Base-by-base conservation (phyloP, 2,113 vertebrate genomes). In the Coptodon rendalli region DNA sequence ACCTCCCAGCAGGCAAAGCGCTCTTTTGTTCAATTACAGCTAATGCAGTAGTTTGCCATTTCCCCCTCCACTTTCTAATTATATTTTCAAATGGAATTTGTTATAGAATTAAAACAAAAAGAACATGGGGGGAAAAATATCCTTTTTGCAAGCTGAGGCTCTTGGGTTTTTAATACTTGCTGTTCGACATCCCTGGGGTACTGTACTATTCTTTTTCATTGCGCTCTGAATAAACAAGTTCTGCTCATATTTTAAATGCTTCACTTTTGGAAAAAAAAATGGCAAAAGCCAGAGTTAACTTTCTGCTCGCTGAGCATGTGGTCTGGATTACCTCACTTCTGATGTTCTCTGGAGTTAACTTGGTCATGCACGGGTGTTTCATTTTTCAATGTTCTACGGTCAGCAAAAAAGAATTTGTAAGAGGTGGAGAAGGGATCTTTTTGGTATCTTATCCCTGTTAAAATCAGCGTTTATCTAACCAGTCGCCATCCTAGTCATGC, bases 1-100 rank as follows among this genome's bases (percentile, higher is more conserved):
- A 96, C 97, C 97, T 99, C 98, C 98, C 98, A 97, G 97, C 97
- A 97, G 98, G 97, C 97, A 97, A 95, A 95, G 96, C 93, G 89
- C 97, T 98, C 98, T 99, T 99, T 99, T 99, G 98, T 99, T 99
- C 98, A 99, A 98, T 99, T 99, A 99, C 97, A 99, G 97, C 98
- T 98, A 98, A 98, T 98, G 97, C 97, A 97, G 98, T 98, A 98
- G 97, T 99, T 99, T 98, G 97, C 97, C 97, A 97, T 98, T 97
- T 96, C 97, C 97, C 84, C 63, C 79, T 89, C 59, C 85, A 79
- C 86, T 87, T 97, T 98, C 97, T 98, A 99, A 99, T 99, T 98
- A 99, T 99, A 98, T 98, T 98, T 99, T 98, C 97, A 97, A 98
- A 97, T 98, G 97, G 97, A 97, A 98, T 98, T 98, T 98, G 97